These are phyloP conservation scores for Parapsyche elsis DNA, from an alignment of 1,140 invertebrate genomes.

Conservation along the genomic window DNA sequence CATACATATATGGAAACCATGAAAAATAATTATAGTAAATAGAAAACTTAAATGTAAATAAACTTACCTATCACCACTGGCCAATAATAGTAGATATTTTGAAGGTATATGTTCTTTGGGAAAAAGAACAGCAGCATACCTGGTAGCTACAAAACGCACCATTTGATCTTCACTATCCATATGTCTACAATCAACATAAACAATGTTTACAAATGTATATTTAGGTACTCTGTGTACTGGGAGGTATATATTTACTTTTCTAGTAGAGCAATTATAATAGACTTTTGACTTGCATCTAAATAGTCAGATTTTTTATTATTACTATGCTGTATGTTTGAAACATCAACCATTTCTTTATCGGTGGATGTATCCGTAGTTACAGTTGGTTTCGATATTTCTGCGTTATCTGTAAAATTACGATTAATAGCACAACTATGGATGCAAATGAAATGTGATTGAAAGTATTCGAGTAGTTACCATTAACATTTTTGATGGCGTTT, in stretches of 20 bases:
- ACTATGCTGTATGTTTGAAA: slow-evolving; percentile 59
- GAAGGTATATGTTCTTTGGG: slow-evolving; percentile 83
- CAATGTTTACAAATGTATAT: slow-evolving; percentile 42
- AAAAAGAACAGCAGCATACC: slow-evolving; percentile 85
- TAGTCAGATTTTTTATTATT: slow-evolving; percentile 58
- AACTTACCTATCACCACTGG: slow-evolving; percentile 82
- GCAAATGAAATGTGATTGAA: background rate
- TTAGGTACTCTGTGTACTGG: slow-evolving; percentile 4
- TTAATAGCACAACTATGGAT: background rate
- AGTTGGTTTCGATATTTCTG: slow-evolving; percentile 49
- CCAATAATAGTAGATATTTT: slow-evolving; percentile 84
- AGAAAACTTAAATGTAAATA: slow-evolving; percentile 5
- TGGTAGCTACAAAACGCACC: slow-evolving; percentile 83
- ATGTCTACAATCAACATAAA: slow-evolving; percentile 62
- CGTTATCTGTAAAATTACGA: slow-evolving; percentile 54
- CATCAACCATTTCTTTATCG: slow-evolving; percentile 57
- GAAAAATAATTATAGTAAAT: too few species aligned
- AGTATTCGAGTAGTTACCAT: background rate
- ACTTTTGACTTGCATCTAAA: slow-evolving; percentile 62
- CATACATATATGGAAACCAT: too few species aligned
- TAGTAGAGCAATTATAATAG: slow-evolving; percentile 62
- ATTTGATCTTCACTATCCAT: slow-evolving; percentile 76
- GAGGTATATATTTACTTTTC: slow-evolving; percentile 59
- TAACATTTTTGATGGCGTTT: slow-evolving; percentile 70
- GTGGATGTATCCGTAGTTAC: slow-evolving; percentile 55